Base-by-base conservation (phyloP, 2,797 vertebrate species). In the Siniperca obscura region DNA sequence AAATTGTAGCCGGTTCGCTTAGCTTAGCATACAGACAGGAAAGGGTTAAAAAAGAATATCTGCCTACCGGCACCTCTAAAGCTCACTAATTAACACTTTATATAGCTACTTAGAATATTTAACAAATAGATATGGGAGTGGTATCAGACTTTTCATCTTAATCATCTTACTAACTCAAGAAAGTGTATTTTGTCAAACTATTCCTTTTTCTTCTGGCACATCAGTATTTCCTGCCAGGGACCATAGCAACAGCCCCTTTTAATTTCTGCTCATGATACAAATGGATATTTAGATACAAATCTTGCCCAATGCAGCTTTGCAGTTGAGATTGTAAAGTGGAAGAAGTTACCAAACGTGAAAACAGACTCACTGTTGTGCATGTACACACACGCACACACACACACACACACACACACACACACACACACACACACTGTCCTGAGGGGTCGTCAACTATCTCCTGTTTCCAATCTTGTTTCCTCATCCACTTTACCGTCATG, bases 391-490 rank as follows among this genome's bases (percentile, higher is more conserved):
- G 25, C 75, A 56, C 57, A 34, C 46, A 30, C 30, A 50, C 25
- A 50, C 50, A 25, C 59, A 38, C 75, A 56, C 57, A 34, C n/a
- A n/a, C n/a, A n/a, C 44, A 52, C 34, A 55, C 55, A 69, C 48
- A 76, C 66, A 76, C 60, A 75, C 61, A 75, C n/a, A 69, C 69
- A 66, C 34, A 57, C 34, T 27, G 38, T 83, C 74, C 77, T 5
- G 42, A 68, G 76, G 81, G 76, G 22, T 56, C 34, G 42, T 76
- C 61, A 86, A 80, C 64, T 62, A 40, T 79, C 79, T 88, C 57
- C 70, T 82, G 53, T 80, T 83, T 86, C 73, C 79, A 87, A 30
- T 83, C 81, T 78, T 44, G 78, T 81, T 90, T 86, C 83, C 83
- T 88, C 66, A 81, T 81, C 80, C 82, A 78, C 81, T 82, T 83